A percentile compares a stretch with the other conserved stretches of the same genome.
Evolutionary conservation across 2,113 vertebrate species (phyloP).

Genomic region (Pelecanus crispus): DNA sequence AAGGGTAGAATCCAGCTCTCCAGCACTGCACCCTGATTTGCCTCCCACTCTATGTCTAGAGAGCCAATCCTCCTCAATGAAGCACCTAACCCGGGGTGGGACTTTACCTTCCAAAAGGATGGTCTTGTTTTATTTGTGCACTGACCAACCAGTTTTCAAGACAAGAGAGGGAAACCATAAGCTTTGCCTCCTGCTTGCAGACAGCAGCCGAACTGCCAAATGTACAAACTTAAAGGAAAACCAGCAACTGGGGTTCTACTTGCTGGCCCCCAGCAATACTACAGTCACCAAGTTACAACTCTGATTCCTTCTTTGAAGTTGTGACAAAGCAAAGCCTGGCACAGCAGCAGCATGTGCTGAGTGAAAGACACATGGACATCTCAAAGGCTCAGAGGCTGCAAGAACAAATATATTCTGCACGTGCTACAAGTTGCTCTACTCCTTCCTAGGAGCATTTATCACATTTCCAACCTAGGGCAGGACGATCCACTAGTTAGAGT

Average conservation of each 20-base stretch:
- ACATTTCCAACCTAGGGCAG: background rate
- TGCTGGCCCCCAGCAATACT: background rate
- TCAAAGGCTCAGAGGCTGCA: background rate
- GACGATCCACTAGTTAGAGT: background rate
- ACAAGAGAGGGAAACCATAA: background rate
- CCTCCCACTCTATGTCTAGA: background rate
- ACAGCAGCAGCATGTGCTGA: background rate
- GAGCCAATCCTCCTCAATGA: background rate
- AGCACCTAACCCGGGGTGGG: background rate
- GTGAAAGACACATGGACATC: background rate
- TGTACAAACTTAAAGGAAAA: background rate
- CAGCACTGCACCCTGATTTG: background rate
- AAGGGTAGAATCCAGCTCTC: background rate
- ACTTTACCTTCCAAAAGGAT: background rate
- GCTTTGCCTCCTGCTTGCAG: background rate
- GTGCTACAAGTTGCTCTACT: background rate
- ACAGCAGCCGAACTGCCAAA: background rate
- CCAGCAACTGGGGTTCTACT: background rate
- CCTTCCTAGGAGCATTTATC: background rate
- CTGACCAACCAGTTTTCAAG: background rate
- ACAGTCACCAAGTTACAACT: background rate
- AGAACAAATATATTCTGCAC: background rate
- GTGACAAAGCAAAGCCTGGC: background rate
- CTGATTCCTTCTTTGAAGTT: background rate
- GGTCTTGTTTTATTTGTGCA: background rate